Conservation (phyloP, 2,113 vertebrate species). For the Heterotis niloticus region DNA sequence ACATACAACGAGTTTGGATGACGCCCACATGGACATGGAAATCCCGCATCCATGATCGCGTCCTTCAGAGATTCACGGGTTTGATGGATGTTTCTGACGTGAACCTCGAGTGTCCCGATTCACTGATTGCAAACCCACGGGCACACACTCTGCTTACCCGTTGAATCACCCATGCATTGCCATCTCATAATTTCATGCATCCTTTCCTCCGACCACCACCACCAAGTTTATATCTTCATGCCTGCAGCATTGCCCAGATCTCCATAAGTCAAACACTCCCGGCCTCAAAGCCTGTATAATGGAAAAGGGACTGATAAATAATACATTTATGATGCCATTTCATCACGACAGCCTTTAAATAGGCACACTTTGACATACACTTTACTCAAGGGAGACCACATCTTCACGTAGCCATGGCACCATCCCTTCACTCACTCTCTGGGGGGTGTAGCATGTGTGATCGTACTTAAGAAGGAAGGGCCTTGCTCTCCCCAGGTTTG, state of each 20-base stretch:
- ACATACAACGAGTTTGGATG: not conserved
- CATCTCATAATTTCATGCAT: slow-evolving; percentile 36
- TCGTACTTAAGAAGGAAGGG: no score
- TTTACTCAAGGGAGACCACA: slow-evolving; percentile 47
- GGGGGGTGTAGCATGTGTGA: no score
- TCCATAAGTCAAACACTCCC: slow-evolving; percentile 54
- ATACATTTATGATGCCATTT: slow-evolving; percentile 65
- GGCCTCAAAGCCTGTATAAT: slow-evolving; percentile 66
- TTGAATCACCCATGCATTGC: slow-evolving; percentile 20
- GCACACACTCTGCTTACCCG: slow-evolving; percentile 35
- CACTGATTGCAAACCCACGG: slow-evolving; percentile 28
- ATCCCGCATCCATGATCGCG: not conserved
- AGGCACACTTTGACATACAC: slow-evolving; percentile 55
- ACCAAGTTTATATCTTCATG: no score
- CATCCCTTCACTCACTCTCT: slow-evolving; percentile 42
- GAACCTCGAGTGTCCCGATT: slow-evolving; percentile 29
- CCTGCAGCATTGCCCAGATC: not conserved
- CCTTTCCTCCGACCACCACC: slow-evolving; percentile 46
- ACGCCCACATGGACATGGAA: slow-evolving; percentile 18
- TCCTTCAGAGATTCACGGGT: not conserved
- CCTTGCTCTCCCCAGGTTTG: no score
- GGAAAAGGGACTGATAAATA: slow-evolving; percentile 70
- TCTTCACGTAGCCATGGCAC: slow-evolving; percentile 63
- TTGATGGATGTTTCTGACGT: not conserved
- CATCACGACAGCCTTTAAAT: slow-evolving; percentile 59